phyloP scores from a whole-genome alignment of 2,797 vertebrate genomes.

The Halcyon leucocephala region DNA sequence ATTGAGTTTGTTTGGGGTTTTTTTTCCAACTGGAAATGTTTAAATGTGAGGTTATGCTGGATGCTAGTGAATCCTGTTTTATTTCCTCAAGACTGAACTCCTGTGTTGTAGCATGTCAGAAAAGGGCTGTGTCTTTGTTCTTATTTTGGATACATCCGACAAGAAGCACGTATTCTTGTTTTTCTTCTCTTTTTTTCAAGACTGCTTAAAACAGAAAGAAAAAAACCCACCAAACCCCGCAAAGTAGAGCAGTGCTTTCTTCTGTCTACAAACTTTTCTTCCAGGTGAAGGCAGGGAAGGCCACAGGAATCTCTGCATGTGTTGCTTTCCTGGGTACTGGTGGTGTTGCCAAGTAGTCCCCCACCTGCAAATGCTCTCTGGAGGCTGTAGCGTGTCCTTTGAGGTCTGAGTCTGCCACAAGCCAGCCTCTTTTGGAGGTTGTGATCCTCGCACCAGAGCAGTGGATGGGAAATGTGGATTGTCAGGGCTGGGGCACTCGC shows the following conservation, averaged over 20 bases:
- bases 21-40: neutral
- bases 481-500: neutral
- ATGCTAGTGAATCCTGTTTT: neutral
- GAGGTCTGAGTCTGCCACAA: neutral
- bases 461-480: neutral
- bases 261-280: neutral
- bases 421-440: neutral
- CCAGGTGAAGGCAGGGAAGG: neutral
- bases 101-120: neutral
- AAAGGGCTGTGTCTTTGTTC: neutral
- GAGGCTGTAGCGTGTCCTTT: neutral
- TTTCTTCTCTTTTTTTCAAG: neutral
- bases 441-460: rapidly evolving
- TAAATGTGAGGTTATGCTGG: rapidly evolving
- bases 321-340: neutral
- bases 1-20: neutral
- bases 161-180: neutral
- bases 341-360: neutral
- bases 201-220: neutral
- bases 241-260: conserved; percentile 1
- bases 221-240: neutral
- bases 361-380: neutral
- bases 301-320: neutral
- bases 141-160: neutral
- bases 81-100: neutral